phyloP scores from a whole-genome alignment of 2,888 invertebrate species.

The Rhagium mordax region DNA sequence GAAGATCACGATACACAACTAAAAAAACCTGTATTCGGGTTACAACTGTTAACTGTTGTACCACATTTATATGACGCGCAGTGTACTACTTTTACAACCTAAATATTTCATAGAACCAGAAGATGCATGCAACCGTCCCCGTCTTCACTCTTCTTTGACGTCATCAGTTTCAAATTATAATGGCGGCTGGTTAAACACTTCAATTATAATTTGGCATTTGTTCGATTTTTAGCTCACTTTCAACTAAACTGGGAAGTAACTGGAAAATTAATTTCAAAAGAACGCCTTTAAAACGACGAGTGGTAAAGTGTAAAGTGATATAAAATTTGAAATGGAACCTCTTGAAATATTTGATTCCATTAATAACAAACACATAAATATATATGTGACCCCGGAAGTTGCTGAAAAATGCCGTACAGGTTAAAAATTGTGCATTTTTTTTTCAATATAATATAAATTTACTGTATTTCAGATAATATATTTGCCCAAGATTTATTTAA shows the following conservation, averaged over 20 bases:
- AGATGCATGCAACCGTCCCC: too few relatives aligned
- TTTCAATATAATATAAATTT: neutral
- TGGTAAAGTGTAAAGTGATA: slow-evolving; percentile 15
- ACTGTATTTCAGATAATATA: slow-evolving; percentile 1
- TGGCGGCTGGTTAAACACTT: too few relatives aligned
- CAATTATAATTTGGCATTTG: neutral
- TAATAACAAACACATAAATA: slow-evolving; percentile 25
- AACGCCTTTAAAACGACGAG: slow-evolving; percentile 8
- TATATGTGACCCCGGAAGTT: slow-evolving; percentile 20
- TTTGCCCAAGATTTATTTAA: slow-evolving; percentile 34
- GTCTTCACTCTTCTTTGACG: too few relatives aligned
- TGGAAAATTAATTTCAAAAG: slow-evolving; percentile 17
- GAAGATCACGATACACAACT: too few relatives aligned
- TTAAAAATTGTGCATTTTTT: neutral
- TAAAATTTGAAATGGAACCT: slow-evolving; percentile 33
- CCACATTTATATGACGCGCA: too few relatives aligned
- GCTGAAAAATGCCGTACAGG: slow-evolving; percentile 31
- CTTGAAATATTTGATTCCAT: slow-evolving; percentile 30
- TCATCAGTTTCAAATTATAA: too few relatives aligned
- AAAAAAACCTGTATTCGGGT: too few relatives aligned
- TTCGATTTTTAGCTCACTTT: slow-evolving; percentile 6
- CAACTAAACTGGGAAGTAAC: neutral
- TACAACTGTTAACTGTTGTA: too few relatives aligned
- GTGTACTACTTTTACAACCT: too few relatives aligned
- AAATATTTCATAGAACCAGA: too few relatives aligned